These are phyloP conservation scores for Cataglyphis livida DNA, from an alignment of 2,888 invertebrate species.

Conservation along the genomic window DNA sequence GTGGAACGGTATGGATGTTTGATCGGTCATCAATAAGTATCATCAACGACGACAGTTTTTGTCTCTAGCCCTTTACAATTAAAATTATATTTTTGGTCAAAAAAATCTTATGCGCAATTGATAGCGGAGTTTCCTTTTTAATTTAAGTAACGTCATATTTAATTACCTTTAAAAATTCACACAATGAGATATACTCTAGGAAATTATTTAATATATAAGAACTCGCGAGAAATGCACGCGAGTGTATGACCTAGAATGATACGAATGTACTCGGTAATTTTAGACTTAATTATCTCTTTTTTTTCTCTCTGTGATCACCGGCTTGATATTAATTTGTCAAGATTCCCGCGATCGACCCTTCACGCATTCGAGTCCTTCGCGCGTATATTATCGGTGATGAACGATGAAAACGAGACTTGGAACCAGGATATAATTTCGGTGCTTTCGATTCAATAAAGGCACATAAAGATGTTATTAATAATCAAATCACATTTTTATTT, in stretches of 20 bases:
- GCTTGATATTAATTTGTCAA: conserved; percentile 37
- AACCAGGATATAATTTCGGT: conserved; percentile 1
- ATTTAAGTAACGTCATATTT: neutral
- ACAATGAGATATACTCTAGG: neutral
- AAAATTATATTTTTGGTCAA: conserved; percentile 22
- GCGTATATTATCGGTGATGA: conserved; percentile 22
- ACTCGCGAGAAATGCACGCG: neutral
- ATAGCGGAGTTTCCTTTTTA: neutral
- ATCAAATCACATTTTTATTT: neutral
- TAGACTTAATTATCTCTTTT: conserved; percentile 28
- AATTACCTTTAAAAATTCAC: conserved; percentile 5
- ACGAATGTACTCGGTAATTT: conserved; percentile 19
- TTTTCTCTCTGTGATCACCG: conserved; percentile 49
- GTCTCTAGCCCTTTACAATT: conserved; percentile 31
- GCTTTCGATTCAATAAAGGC: neutral
- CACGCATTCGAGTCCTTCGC: neutral
- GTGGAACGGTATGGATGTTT: conserved; percentile 77
- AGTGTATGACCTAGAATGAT: neutral
- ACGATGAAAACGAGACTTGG: conserved; percentile 5
- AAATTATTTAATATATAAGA: conserved; percentile 19
- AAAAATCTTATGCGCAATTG: neutral
- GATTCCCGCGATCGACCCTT: conserved; percentile 23
- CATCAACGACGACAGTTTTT: conserved; percentile 8
- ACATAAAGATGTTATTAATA: neutral
- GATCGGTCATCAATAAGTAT: conserved; percentile 72